A percentile compares a stretch with the other conserved stretches of the same genome.
phyloP scores from a whole-genome alignment of 2,888 invertebrate genomes.

The Rhabditophanes sp. region DNA sequence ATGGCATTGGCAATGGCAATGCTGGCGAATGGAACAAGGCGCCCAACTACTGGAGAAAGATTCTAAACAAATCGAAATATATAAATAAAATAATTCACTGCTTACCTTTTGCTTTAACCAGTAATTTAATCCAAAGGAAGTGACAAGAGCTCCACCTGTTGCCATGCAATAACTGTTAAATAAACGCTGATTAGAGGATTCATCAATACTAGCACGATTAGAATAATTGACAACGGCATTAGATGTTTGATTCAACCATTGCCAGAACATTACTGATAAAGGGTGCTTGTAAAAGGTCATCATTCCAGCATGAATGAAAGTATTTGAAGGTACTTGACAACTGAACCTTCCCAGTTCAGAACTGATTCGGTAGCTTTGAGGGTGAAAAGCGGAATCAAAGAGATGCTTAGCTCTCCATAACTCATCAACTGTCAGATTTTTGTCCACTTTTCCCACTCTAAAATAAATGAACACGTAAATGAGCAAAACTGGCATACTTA shows the following conservation, averaged over 20 bases:
- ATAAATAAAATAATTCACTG: too few relatives aligned
- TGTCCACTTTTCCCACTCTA: conserved; percentile 45
- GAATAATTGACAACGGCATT: conserved; percentile 96
- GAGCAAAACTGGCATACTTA: too few relatives aligned
- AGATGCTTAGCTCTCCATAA: conserved; percentile 79
- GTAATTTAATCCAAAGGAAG: conserved; percentile 75
- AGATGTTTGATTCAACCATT: conserved; percentile 95
- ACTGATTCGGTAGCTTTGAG: conserved; percentile 94
- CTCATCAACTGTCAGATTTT: conserved; percentile 61
- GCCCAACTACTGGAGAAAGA: conserved; percentile 61
- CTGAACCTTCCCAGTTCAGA: conserved; percentile 82
- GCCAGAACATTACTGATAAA: conserved; percentile 74
- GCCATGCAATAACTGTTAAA: conserved; percentile 44
- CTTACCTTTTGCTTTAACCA: conserved; percentile 47
- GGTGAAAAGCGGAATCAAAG: conserved; percentile 97
- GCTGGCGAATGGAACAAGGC: conserved; percentile 83
- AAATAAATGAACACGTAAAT: too few relatives aligned
- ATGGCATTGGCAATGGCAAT: conserved; percentile 92
- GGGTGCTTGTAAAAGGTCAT: conserved; percentile 72
- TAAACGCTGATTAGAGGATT: conserved; percentile 49
- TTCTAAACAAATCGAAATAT: too few relatives aligned
- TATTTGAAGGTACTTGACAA: conserved; percentile 91
- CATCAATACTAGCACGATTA: conserved; percentile 57
- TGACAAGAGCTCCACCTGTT: conserved; percentile 65
- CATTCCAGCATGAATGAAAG: conserved; percentile 85